Evolutionary conservation across 2,888 invertebrate genomes (phyloP).

Genomic region (Adelphocoris suturalis): DNA sequence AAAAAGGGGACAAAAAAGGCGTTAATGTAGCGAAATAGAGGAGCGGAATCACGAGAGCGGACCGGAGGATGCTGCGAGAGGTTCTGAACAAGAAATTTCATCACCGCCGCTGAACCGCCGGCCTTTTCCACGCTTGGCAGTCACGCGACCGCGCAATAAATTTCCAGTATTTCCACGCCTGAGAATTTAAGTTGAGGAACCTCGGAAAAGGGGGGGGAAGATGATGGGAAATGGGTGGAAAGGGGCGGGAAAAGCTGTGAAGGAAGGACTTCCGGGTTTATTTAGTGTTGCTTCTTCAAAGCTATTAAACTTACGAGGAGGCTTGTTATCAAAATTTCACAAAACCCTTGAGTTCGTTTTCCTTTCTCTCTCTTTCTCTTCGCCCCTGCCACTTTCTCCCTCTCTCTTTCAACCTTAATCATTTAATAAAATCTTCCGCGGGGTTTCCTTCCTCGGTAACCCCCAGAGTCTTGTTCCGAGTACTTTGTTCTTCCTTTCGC

Average conservation of each 20-base stretch:
- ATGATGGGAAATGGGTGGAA: neutral
- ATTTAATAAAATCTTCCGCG: slow-evolving; percentile 63
- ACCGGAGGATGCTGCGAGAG: slow-evolving; percentile 43
- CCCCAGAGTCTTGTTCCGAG: neutral
- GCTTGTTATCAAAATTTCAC: slow-evolving; percentile 65
- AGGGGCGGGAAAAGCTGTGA: slow-evolving; percentile 28
- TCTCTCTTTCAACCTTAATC: slow-evolving; percentile 38
- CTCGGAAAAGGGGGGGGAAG: neutral
- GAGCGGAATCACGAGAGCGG: slow-evolving; percentile 40
- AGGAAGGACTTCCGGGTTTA: slow-evolving; percentile 59
- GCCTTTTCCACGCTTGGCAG: slow-evolving; percentile 46
- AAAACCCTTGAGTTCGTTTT: slow-evolving; percentile 46
- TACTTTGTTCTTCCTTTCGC: slow-evolving; percentile 15
- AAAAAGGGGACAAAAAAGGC: neutral
- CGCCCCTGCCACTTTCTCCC: neutral
- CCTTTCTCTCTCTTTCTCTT: too few species aligned
- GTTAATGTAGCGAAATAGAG: slow-evolving; percentile 33
- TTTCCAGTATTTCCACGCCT: slow-evolving; percentile 66
- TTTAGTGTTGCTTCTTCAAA: slow-evolving; percentile 61
- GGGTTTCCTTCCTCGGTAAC: slow-evolving; percentile 4
- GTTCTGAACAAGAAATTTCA: slow-evolving; percentile 63
- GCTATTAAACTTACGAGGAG: slow-evolving; percentile 64
- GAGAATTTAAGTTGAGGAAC: slow-evolving; percentile 55
- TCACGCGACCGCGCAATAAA: slow-evolving; percentile 66
- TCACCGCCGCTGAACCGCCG: slow-evolving; percentile 26